phyloP scores from a whole-genome alignment of 2,888 invertebrate species.

The Erannis defoliaria region DNA sequence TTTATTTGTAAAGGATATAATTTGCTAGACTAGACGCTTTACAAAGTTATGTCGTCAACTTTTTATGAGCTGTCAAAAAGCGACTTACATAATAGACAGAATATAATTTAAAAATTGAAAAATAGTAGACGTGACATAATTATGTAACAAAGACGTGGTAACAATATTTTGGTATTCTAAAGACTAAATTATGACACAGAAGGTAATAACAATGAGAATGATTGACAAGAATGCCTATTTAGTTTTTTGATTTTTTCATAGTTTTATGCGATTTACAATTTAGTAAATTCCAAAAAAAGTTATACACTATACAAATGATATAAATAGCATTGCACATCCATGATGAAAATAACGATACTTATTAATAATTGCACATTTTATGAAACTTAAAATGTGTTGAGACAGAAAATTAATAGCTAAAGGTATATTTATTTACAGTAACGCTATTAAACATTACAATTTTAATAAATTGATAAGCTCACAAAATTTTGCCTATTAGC shows the following conservation, averaged over 20 bases:
- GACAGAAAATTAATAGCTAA: constrained; percentile 35
- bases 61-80: no score
- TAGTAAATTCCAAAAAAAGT: neutral
- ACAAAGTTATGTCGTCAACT: no score
- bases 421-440: constrained; percentile 34
- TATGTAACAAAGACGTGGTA: constrained; percentile 47
- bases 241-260: neutral
- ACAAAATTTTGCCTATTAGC: constrained; percentile 22
- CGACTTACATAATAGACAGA: no score
- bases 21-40: no score
- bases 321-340: constrained; percentile 39
- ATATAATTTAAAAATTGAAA: no score
- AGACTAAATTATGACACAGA: constrained; percentile 36
- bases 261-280: neutral
- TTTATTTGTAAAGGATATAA: no score
- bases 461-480: constrained; percentile 27
- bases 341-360: constrained; percentile 18
- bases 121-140: neutral
- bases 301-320: constrained; percentile 13
- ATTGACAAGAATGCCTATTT: constrained; percentile 6
- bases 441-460: constrained; percentile 24
- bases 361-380: constrained; percentile 14
- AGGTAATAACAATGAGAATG: constrained; percentile 5
- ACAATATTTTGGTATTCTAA: constrained; percentile 45
- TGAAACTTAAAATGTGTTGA: constrained; percentile 11